Evolutionary conservation across 2,113 vertebrate genomes (phyloP), one percentile per base, ranked within the genome.

Genomic region (Candoia aspera): DNA sequence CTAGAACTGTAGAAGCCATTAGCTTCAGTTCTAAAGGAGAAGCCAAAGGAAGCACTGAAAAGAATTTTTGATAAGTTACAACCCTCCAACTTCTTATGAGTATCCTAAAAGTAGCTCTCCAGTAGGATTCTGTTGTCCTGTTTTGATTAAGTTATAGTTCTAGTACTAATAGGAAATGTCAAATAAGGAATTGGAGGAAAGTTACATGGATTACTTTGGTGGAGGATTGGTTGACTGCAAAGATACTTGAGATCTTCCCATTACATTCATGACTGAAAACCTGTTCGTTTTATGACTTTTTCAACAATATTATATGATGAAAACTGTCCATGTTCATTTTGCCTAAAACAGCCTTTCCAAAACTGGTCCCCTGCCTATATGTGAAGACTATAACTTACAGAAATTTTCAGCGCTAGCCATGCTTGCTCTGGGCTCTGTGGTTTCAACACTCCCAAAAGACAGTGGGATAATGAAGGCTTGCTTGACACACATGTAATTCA

Each of bases 251-350:
- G 60, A 92, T 95, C 96, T 96, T 97, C 93, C 92, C 94, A 92
- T 90, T 68, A 89, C 95, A 55, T 8, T 4, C 94, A 91, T 97
- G 98, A 97, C 97, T 98, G 96, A 96, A 97, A 96, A 96, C 93
- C 93, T 97, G 94, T 94, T 98, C 96, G 97, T 97, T 97, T 96
- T 95, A 96, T 95, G 94, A 96, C 96, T 95, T 90, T 96, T 96
- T 91, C 90, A 96, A 91, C 90, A 94, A 94, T 96, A 97, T 95
- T 93, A 86, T 96, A 92, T 94, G 96, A 95, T 91, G 54, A 59
- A 94, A 97, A 96, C 95, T 97, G 96, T 96, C 96, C 96, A 97
- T 95, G 95, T 96, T 94, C 91, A 60, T 97, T 94, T 96, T 95
- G 95, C 95, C 93, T 93, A 90, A 91, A 73, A 79, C 17, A 79